These are phyloP conservation scores for Acrobasis suavella DNA, from an alignment of 2,888 invertebrate genomes.

Conservation along the genomic window DNA sequence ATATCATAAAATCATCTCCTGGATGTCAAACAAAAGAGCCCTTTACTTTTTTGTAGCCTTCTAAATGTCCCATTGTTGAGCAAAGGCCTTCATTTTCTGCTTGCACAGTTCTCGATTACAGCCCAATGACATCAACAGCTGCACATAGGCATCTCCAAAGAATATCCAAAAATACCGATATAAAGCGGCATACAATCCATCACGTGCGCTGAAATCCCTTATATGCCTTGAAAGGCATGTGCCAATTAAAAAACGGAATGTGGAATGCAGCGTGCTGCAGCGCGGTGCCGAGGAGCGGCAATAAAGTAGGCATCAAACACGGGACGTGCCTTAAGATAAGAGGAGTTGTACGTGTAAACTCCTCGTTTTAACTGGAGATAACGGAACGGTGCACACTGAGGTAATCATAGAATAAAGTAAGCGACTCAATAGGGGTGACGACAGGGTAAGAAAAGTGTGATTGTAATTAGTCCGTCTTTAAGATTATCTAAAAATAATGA, in stretches of 20 bases:
- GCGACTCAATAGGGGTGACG: no score
- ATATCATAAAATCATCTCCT: no score
- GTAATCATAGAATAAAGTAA: not conserved
- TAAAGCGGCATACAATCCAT: no score
- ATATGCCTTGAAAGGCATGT: conserved; percentile 22
- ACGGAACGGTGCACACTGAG: conserved; percentile 31
- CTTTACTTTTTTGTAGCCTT: no score
- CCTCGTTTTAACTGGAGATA: conserved; percentile 47
- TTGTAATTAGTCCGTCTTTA: no score
- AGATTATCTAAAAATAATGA: no score
- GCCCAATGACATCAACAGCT: not conserved
- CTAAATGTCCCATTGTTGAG: no score
- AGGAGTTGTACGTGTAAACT: conserved; percentile 58
- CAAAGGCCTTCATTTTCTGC: no score
- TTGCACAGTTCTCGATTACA: not conserved
- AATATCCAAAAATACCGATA: no score
- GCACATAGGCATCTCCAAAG: not conserved
- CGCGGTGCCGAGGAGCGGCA: conserved; percentile 44
- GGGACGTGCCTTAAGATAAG: conserved; percentile 63
- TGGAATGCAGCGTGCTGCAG: conserved; percentile 32
- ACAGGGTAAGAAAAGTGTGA: no score
- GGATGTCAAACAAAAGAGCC: no score
- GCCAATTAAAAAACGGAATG: conserved; percentile 31
- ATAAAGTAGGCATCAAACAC: conserved; percentile 71
- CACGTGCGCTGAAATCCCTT: not conserved